These are phyloP conservation scores for Amyelois transitella DNA, from an alignment of 1,140 invertebrate genomes.

Conservation along the genomic window DNA sequence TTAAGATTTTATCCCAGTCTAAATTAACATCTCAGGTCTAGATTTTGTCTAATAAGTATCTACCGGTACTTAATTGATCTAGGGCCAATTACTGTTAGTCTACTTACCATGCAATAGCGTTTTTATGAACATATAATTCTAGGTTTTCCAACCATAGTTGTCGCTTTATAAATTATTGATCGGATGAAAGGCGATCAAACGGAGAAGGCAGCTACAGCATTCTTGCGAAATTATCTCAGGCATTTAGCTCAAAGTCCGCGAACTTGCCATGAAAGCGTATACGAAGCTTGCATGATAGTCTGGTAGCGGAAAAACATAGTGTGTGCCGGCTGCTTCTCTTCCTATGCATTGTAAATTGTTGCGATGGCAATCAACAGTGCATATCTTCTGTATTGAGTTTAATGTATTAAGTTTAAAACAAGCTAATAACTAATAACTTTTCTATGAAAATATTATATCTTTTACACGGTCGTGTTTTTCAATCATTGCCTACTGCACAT, in stretches of 20 bases:
- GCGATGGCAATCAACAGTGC: too few relatives aligned
- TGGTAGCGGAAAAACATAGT: too few relatives aligned
- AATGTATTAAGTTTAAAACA: too few relatives aligned
- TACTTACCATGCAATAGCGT: background rate
- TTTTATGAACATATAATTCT: background rate
- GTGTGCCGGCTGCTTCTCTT: too few relatives aligned
- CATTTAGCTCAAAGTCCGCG: conserved; percentile 11
- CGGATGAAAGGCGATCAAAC: conserved; percentile 24
- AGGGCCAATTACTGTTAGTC: background rate
- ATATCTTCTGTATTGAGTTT: too few relatives aligned
- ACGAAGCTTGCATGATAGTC: too few relatives aligned
- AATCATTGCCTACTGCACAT: conserved; percentile 1
- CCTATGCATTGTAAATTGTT: too few relatives aligned
- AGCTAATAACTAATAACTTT: too few relatives aligned
- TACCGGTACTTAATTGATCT: conserved; percentile 6
- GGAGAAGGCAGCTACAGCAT: conserved; percentile 20
- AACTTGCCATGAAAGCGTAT: conserved; percentile 13
- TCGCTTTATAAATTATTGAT: conserved; percentile 30
- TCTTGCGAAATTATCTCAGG: conserved; percentile 16
- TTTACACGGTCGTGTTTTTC: too few relatives aligned
- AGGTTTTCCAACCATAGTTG: background rate
- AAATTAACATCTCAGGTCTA: background rate
- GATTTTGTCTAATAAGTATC: background rate
- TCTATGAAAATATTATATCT: too few relatives aligned
- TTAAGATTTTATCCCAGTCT: background rate